phyloP scores from a whole-genome alignment of 2,113 vertebrate species.

The Osmerus mordax region DNA sequence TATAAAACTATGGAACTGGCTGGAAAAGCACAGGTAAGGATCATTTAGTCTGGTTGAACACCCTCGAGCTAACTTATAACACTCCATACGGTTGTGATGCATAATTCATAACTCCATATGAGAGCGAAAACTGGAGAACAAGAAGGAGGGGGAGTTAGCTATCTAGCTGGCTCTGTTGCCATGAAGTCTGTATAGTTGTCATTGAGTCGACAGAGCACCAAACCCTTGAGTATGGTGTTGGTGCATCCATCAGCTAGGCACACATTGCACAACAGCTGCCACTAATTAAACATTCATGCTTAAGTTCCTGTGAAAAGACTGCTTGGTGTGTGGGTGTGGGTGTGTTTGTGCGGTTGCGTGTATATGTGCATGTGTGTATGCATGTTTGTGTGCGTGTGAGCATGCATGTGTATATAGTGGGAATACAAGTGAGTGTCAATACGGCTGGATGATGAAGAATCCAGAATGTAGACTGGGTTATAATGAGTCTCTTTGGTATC shows the following conservation, averaged over 20 bases:
- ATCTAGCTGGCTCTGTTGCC: not conserved
- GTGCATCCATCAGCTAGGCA: constrained; percentile 24
- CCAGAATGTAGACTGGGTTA: too few relatives aligned
- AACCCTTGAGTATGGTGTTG: constrained; percentile 17
- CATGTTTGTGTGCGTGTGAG: not conserved
- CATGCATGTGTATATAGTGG: not conserved
- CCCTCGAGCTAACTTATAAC: not conserved
- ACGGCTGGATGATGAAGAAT: too few relatives aligned
- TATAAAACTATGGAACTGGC: not conserved
- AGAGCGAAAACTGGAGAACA: not conserved
- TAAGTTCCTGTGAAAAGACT: constrained; percentile 60
- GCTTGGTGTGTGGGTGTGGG: constrained; percentile 36
- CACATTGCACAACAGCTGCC: constrained; percentile 55
- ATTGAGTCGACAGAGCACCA: not conserved
- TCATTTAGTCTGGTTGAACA: not conserved
- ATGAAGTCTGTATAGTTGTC: constrained; percentile 1
- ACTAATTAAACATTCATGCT: constrained; percentile 62
- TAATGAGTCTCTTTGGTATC: too few relatives aligned
- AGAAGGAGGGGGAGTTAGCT: too few relatives aligned
- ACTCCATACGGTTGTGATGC: too few relatives aligned
- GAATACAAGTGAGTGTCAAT: not conserved
- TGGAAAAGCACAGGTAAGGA: not conserved
- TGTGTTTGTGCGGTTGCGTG: not conserved
- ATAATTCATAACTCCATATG: not conserved
- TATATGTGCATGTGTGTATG: not conserved